phyloP scores from a whole-genome alignment of 2,888 invertebrate genomes.

The Drosophila mulleri region DNA sequence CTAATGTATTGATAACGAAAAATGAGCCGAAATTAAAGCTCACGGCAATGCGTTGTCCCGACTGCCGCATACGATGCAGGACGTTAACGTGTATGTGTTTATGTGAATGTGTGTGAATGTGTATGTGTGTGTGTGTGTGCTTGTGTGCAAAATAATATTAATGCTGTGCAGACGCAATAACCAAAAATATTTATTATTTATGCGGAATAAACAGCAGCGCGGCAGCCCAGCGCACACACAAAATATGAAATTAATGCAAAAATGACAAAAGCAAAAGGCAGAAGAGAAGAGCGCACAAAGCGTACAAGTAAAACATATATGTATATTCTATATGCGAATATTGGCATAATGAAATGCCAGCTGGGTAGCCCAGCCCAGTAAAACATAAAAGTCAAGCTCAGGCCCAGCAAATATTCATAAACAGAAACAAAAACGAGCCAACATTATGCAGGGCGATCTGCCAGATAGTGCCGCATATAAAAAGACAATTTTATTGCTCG shows the following conservation, averaged over 20 bases:
- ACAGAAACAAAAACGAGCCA: slow-evolving; percentile 57
- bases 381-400: slow-evolving; percentile 65
- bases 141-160: slow-evolving; percentile 72
- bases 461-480: slow-evolving; percentile 61
- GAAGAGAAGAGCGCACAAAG: slow-evolving; percentile 44
- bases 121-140: slow-evolving; percentile 22
- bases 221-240: slow-evolving; percentile 47
- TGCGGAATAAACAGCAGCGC: slow-evolving; percentile 78
- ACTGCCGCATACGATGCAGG: slow-evolving; percentile 57
- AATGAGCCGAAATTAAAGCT: slow-evolving; percentile 79
- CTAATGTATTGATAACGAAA: slow-evolving; percentile 75
- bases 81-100: slow-evolving; percentile 6
- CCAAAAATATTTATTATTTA: slow-evolving; percentile 80
- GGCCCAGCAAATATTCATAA: slow-evolving; percentile 72
- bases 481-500: slow-evolving; percentile 71
- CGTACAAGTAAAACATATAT: slow-evolving; percentile 21
- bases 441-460: slow-evolving; percentile 70
- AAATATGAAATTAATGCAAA: slow-evolving; percentile 80
- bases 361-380: slow-evolving; percentile 26
- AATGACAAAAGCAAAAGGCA: slow-evolving; percentile 72
- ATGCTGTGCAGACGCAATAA: slow-evolving; percentile 80
- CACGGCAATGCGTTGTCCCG: slow-evolving; percentile 56
- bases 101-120: slow-evolving; percentile 1
- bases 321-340: slow-evolving; percentile 53
- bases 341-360: slow-evolving; percentile 55